Base-by-base conservation (phyloP, 2,888 invertebrate species). In the Lasius fuliginosus region DNA sequence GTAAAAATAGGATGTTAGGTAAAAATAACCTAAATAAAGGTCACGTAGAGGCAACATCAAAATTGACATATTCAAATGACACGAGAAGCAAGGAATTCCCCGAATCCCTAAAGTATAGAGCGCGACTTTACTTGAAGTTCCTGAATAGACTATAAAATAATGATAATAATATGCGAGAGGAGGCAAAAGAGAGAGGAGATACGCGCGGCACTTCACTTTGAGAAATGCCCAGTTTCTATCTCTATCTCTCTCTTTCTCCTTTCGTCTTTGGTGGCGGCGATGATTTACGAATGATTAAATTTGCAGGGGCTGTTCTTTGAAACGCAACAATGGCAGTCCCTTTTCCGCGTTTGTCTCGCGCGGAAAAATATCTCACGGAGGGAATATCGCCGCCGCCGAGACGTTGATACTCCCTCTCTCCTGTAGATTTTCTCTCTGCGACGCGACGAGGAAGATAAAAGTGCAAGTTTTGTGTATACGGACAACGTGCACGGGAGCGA, bases 281-380 rank as follows among this genome's bases (percentile, higher is more conserved):
- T 75, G 87, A 85, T 87, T 87, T 79, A 85, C 85, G 87, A 83
- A 82, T 87, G 85, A 87, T 87, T 87, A 86, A 74, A 88, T 88
- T 87, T 82, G 82, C 68, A 76, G 60, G 64, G 42, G 74, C 65
- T 60, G 83, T 62, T 62, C 79, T 73, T 69, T 76, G 79, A 76
- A 73, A 73, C 75, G 77, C 85, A 83, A 87, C 85, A 84, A 87
- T 87, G 60, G 60, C 64, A 62, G 69, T 69, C 81, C 71, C 62
- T 68, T 60, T 53, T 81, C 27, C 60, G 53, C 58, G 77, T 60
- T 49, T 64, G 76, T 30, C 76, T 73, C 76, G 73, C 33, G 69
- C 77, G 69, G 69, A 77, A 73, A 62, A 69, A 81, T 65, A 79
- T 84, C 71, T 84, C 68, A 58, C 79, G 58, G 42, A 64, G 62